A percentile compares a stretch with the other conserved stretches of the same genome.
Conservation (phyloP, 2,888 invertebrate genomes). For the Amblyjoppa proteus region DNA sequence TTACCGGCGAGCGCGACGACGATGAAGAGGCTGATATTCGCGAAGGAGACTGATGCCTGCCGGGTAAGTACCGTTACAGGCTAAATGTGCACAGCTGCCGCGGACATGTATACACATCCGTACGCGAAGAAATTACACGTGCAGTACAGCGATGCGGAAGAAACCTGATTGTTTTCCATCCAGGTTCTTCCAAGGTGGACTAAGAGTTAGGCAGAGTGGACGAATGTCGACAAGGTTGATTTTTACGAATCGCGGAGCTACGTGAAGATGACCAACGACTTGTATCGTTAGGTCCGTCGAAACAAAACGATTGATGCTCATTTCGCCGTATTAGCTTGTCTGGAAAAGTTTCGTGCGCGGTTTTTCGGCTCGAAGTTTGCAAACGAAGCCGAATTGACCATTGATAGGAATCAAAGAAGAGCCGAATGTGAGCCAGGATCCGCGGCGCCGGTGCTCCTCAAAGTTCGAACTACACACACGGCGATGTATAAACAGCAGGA, state of each 20-base stretch:
- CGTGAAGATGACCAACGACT: background rate
- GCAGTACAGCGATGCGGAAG: background rate
- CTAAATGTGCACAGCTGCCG: constrained; percentile 8
- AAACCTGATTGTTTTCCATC: constrained; percentile 30
- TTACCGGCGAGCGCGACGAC: constrained; percentile 42
- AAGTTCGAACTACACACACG: constrained; percentile 48
- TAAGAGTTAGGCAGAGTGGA: background rate
- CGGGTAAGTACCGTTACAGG: constrained; percentile 9
- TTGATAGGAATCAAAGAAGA: constrained; percentile 48
- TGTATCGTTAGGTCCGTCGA: background rate
- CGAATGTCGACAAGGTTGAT: background rate
- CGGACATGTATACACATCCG: background rate
- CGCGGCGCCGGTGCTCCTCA: constrained; percentile 52
- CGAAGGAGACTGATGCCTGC: background rate
- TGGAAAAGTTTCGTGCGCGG: background rate
- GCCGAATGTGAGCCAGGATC: constrained; percentile 46
- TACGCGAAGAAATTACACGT: constrained; percentile 1
- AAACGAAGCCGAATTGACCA: constrained; percentile 30
- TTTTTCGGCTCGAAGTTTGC: background rate
- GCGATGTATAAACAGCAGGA: constrained; percentile 45
- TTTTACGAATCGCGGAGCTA: background rate
- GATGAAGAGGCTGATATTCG: constrained; percentile 7
- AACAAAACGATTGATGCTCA: background rate
- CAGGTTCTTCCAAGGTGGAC: constrained; percentile 13
- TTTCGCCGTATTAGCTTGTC: background rate